A percentile compares a stretch with the other conserved stretches of the same genome.
Evolutionary conservation across 2,888 invertebrate genomes (phyloP).

Genomic region (Leptinotarsa peninsularis): DNA sequence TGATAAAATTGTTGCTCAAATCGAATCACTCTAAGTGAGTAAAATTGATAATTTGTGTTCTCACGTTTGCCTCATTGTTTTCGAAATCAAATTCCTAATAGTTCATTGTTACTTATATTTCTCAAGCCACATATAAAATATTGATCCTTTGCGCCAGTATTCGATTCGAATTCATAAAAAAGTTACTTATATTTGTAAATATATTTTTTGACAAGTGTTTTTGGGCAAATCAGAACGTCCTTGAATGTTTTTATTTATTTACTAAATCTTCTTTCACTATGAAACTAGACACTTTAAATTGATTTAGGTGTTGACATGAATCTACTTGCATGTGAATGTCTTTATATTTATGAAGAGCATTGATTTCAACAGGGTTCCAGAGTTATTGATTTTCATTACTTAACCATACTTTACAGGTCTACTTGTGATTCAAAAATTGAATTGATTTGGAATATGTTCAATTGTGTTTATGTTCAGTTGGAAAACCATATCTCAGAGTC

Average conservation of each 20-base stretch:
- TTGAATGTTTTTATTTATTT: not conserved
- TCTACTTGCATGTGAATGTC: too few relatives aligned
- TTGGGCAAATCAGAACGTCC: constrained; percentile 25
- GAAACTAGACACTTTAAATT: constrained; percentile 8
- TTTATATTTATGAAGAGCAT: too few relatives aligned
- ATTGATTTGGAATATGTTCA: not conserved
- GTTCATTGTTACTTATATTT: constrained; percentile 20
- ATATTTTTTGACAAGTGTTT: constrained; percentile 34
- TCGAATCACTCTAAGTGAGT: not conserved
- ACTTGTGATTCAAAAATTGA: not conserved
- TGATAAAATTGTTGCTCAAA: not conserved
- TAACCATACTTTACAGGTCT: too few relatives aligned
- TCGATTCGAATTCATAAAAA: constrained; percentile 41
- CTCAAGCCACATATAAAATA: constrained; percentile 48
- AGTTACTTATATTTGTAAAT: constrained; percentile 45
- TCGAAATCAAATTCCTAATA: not conserved
- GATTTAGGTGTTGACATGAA: constrained; percentile 3
- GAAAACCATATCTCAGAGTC: too few relatives aligned
- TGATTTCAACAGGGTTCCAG: too few relatives aligned
- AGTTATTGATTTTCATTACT: too few relatives aligned
- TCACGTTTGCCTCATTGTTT: not conserved
- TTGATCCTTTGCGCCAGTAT: constrained; percentile 51
- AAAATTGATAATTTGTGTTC: not conserved
- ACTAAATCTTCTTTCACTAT: not conserved
- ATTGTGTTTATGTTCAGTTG: too few relatives aligned